Evolutionary conservation across 2,797 vertebrate genomes (phyloP), one percentile per base, ranked within the genome.

Genomic region (Ptychobarbus kaznakovi): DNA sequence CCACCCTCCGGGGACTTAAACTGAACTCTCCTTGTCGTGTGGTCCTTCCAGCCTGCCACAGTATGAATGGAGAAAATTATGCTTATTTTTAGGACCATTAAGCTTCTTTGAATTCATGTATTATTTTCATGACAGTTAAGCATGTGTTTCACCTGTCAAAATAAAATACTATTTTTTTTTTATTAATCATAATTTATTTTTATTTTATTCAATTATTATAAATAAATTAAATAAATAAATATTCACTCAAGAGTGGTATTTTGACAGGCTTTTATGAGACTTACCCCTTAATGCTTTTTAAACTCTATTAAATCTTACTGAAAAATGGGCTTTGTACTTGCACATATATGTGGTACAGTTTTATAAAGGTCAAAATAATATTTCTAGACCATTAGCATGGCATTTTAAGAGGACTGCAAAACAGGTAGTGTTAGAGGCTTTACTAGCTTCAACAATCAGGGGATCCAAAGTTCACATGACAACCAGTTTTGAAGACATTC

Each of bases 371-470:
- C 69, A 82, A 32, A 25, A 63, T 63, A 16, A 73, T 15, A 61
- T 73, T 44, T 82, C n/a, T 73, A 18, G 80, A 82, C 38, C 68
- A 82, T 82, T 46, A 73, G 8, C 69, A 15, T 28, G 42, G 28
- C 56, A 73, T 56, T 73, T 61, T 32, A 42, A 81, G 49, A 66
- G 10, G 13, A 42, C 16, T 72, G 56, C 13, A 32, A 73, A 73
- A 82, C 28, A 74, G 13, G 35, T 0, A 82, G 32, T 74, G 53
- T 63, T 32, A 49, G 1, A 49, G 53, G 40, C 7, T 82, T 77
- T 58, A 40, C 20, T n/a, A 44, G 69, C 32, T 63, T 66, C 20
- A 35, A 74, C 40, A 73, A 73, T 61, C 53, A 25, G 56, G 0
- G 51, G 38, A 44, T 44, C n/a, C 32, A 74, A 74, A 18, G 56